Base-by-base conservation (phyloP, 92 coral and sea anemone genomes). In the Virgularia gustaviana region DNA sequence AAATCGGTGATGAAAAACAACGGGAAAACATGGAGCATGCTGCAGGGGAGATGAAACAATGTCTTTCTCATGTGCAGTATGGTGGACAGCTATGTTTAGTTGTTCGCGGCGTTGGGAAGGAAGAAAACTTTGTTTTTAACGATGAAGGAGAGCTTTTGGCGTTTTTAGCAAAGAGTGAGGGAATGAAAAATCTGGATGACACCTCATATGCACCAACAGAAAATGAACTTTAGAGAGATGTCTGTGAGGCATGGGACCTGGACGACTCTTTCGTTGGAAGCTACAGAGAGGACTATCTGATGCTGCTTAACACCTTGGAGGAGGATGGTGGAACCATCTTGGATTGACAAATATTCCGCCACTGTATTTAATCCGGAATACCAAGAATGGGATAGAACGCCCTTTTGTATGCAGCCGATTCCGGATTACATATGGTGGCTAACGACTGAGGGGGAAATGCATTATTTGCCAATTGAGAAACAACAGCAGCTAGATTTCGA, bases 11-110 rank as follows among this genome's bases (percentile, higher is more conserved):
- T 62, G 11, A 53, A 0, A 39, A 41, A 19, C 87, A 83, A 49
- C 36, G 49, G 1, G 83, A 70, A 32, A 83, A 77, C 49, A 83
- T 83, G 87, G 83, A 83, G 56, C 29, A 13, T 24, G 70, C 61
- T 65, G 82, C 83, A 6, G 23, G 29, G 2, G 68, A 70, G 43
- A 82, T 83, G 31, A 27, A 41, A 19, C 25, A 38, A 2, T 75
- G 81, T 55, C 30, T 75, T 15, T 12, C 41, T 4, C 51, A 43
- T 19, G 36, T 81, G 3, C 70, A 65, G 36, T 82, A 20, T 58
- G 81, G 86, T 41, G 81, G 86, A 1, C 68, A 43, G 29, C 76
- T 81, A 4, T 62, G 73, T 30, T 9, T 37, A 0, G 38, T 35
- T 49, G 4, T 42, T 45, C 57, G 63, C 29, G 81, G 81, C 1